Conservation (phyloP, 2,888 invertebrate species). For the Bugulina stolonifera region DNA sequence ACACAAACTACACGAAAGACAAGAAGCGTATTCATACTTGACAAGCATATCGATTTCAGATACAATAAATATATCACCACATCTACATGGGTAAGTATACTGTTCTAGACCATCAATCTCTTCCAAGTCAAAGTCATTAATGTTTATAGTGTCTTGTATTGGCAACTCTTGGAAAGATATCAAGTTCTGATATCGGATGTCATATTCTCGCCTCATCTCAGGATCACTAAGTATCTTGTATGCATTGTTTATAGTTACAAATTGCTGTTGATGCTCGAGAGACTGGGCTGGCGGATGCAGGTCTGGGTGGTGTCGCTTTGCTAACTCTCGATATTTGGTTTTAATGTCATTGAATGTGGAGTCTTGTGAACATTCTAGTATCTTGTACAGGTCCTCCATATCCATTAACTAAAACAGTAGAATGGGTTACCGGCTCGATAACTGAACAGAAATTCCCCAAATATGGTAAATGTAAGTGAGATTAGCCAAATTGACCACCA, state of each 20-base stretch:
- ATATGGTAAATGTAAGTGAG: too few species aligned
- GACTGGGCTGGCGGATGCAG: neutral
- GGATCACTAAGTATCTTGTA: slow-evolving; percentile 1
- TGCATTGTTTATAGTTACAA: neutral
- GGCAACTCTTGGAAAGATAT: neutral
- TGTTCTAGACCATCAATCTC: neutral
- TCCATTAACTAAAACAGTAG: too few species aligned
- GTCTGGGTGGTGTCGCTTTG: neutral
- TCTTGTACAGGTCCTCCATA: slow-evolving; percentile 9
- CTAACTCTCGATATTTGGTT: neutral
- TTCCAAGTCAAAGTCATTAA: neutral
- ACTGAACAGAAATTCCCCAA: too few species aligned
- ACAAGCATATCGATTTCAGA: neutral
- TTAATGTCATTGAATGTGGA: neutral
- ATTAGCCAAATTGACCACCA: too few species aligned
- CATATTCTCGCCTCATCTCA: neutral
- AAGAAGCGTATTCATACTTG: neutral
- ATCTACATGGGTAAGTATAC: slow-evolving; percentile 17
- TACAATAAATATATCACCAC: slow-evolving; percentile 1
- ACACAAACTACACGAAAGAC: slow-evolving; percentile 8
- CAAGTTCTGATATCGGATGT: neutral
- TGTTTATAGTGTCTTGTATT: neutral
- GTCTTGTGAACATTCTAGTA: neutral
- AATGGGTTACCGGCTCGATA: too few species aligned
- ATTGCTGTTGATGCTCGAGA: neutral